Percentiles rank a stretch among this genome's conserved stretches.
phyloP scores from a whole-genome alignment of 92 coral and sea anemone species.

The Isaurus tuberculatus region DNA sequence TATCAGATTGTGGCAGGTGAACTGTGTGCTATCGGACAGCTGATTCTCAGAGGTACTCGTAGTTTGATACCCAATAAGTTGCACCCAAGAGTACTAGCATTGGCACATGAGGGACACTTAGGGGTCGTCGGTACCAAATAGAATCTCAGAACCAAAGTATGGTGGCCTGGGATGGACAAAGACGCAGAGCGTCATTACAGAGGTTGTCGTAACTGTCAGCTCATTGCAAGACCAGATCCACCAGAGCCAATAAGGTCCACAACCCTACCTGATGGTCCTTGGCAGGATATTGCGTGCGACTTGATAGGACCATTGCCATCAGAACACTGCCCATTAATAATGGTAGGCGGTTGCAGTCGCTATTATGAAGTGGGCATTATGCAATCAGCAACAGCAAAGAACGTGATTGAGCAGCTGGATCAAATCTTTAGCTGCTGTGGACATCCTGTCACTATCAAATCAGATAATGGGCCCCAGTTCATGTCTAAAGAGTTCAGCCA shows the following conservation, averaged over 20 bases:
- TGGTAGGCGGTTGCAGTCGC: slow-evolving; percentile 38
- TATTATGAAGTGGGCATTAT: slow-evolving; percentile 49
- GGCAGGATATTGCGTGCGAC: slow-evolving; percentile 61
- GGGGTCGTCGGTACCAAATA: slow-evolving; percentile 60
- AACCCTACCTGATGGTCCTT: slow-evolving; percentile 54
- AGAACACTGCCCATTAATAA: slow-evolving; percentile 61
- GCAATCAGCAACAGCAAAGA: slow-evolving; percentile 54
- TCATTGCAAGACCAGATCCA: slow-evolving; percentile 62
- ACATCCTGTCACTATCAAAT: slow-evolving; percentile 49
- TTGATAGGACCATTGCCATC: slow-evolving; percentile 65
- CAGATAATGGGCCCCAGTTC: slow-evolving; percentile 67
- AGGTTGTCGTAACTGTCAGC: slow-evolving; percentile 57
- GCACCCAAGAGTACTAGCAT: slow-evolving; percentile 16
- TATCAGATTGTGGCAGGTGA: slow-evolving; percentile 40
- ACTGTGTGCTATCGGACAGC: slow-evolving; percentile 49
- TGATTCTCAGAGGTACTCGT: slow-evolving; percentile 49
- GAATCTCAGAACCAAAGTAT: slow-evolving; percentile 63
- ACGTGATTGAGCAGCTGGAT: slow-evolving; percentile 41
- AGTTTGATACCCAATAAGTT: slow-evolving; percentile 38
- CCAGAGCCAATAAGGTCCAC: slow-evolving; percentile 64
- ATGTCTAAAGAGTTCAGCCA: slow-evolving; percentile 47
- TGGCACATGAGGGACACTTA: slow-evolving; percentile 52
- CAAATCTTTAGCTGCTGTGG: slow-evolving; percentile 61
- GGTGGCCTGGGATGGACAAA: slow-evolving; percentile 72
- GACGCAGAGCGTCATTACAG: slow-evolving; percentile 60